Base-by-base conservation (phyloP, 2,888 invertebrate species). In the Caenorhabditis angaria region DNA sequence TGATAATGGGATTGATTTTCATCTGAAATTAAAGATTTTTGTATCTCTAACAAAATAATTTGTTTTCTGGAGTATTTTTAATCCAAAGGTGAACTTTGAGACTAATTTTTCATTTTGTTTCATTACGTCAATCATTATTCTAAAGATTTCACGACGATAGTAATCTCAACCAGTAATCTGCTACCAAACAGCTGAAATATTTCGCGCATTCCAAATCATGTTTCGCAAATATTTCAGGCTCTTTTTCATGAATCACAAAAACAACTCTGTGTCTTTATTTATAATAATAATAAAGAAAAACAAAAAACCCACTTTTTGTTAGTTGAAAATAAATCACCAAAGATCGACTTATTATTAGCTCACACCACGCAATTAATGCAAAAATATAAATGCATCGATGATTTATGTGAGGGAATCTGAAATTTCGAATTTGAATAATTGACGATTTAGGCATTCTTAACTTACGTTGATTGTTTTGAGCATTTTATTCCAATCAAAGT, bases 361-460 rank as follows among this genome's bases (percentile, higher is more conserved):
- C 70, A 28, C 54, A 54, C 65, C 65, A 70, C 5, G 27, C 20
- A 0, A 61, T 24, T 47, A 70, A 22, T 5, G 58, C 65, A 2
- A 48, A 22, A 4, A 65, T 55, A 4, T 65, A 54, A 22, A 70
- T 32, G 0, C 50, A 22, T 10, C 70, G 56, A 25, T 65, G 54
- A 53, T 70, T 65, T 32, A 47, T 41, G 28, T 70, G 70, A 1
- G 65, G 65, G 4, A 41, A 35, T 22, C 70, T 70, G 54, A 35
- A 64, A 57, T 27, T 24, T 14, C 27, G n/a, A n/a, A n/a, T n/a
- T n/a, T n/a, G n/a, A n/a, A n/a, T n/a, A n/a, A n/a, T n/a, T n/a
- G n/a, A n/a, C n/a, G n/a, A n/a, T n/a, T n/a, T n/a, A n/a, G n/a
- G n/a, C n/a, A n/a, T 24, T 50, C 14, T 24, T 8, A 28, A 53